These are phyloP conservation scores for Parasteatoda tepidariorum DNA, from an alignment of 1,140 invertebrate genomes.

Conservation along the genomic window DNA sequence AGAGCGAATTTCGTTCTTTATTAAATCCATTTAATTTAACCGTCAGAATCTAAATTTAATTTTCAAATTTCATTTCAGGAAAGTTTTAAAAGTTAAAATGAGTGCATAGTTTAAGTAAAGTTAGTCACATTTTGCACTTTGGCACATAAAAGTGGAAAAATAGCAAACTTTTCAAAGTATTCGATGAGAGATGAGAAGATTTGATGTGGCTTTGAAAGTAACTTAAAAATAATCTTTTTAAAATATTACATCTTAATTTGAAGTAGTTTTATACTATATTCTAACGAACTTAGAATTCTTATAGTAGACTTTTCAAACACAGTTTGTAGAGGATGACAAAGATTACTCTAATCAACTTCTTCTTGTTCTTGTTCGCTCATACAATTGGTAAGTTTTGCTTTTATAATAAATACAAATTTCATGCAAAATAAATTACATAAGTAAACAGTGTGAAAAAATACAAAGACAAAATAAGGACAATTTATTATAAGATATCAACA, in stretches of 20 bases:
- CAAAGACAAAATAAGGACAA: too few species aligned
- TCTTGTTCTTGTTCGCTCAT: constrained; percentile 17
- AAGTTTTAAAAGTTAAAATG: not conserved
- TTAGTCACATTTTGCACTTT: not conserved
- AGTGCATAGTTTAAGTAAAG: not conserved
- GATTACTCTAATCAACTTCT: not conserved
- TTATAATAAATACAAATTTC: too few species aligned
- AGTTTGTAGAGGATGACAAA: not conserved
- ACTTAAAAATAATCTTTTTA: not conserved
- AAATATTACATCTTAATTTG: too few species aligned
- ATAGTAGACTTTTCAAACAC: not conserved
- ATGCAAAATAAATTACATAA: too few species aligned
- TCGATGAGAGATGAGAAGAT: not conserved
- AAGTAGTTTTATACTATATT: too few species aligned
- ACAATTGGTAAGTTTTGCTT: constrained; percentile 8
- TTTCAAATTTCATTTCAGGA: not conserved
- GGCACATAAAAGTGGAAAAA: not conserved
- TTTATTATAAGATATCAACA: too few species aligned
- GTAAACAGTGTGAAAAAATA: too few species aligned
- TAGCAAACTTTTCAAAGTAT: not conserved
- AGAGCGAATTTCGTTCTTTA: too few species aligned
- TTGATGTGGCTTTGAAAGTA: not conserved
- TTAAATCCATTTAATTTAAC: too few species aligned
- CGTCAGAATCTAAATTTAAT: too few species aligned
- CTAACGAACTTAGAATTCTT: not conserved